Evolutionary conservation across 1,140 invertebrate genomes (phyloP), one percentile per base, ranked within the genome.

Genomic region (Trissolcus basalis): DNA sequence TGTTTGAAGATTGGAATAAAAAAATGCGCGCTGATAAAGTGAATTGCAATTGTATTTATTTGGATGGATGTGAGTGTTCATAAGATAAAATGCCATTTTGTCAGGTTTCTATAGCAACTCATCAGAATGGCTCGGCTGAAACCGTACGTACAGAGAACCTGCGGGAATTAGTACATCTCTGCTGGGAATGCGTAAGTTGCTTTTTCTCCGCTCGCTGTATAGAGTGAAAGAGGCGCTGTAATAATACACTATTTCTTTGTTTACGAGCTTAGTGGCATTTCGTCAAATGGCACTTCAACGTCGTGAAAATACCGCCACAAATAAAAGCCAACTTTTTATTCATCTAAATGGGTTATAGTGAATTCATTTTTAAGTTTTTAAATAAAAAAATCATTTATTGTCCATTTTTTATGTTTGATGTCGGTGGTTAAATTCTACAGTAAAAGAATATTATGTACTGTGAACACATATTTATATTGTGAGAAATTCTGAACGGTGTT

Each of bases 41-140:
- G 19, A 27, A 27, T 27, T 27, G 19, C 6, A 27, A 27, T 27
- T 4, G n/a, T 11, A 11, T 58, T 58, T 58, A 36, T 58, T 47
- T 43, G 36, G 5, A 7, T 4, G 8, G 32, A 49, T 54, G 9
- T 8, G 13, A 9, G 27, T 27, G 44, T 36, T 65, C 45, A 39
- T 39, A 35, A 65, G 53, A 65, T 27, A 33, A 65, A 65, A 49
- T 65, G 43, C 63, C 14, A 65, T 65, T 43, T 36, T 36, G 14
- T 45, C n/a, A n/a, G 32, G 54, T 51, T 47, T 36, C 55, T 50
- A 59, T 68, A 19, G 55, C 6, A 68, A 68, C 55, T 59, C 55
- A 27, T 51, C 19, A 59, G 47, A 68, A 51, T 68, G 55, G 9
- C 47, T 50, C 35, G 27, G n/a, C 16, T 13, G 48, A 45, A 53